Evolutionary conservation across 2,888 invertebrate genomes (phyloP).

Genomic region (Adelognathus sp.): DNA sequence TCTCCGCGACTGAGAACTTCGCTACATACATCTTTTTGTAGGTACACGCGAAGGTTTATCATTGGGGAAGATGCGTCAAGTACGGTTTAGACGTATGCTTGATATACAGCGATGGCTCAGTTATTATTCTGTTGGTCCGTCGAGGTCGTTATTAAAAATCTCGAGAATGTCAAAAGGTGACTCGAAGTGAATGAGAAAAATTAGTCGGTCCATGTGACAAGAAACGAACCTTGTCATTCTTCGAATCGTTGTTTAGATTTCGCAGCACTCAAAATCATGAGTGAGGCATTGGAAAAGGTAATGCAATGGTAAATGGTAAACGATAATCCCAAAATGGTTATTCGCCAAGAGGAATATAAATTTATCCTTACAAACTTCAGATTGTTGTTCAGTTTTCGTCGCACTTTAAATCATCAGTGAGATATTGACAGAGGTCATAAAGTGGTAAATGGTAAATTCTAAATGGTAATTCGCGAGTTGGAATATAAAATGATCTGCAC

Average conservation of each 20-base stretch:
- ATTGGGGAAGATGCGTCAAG: neutral
- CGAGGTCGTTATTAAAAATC: neutral
- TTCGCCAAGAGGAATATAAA: neutral
- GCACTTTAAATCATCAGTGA: no score
- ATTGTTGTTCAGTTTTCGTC: no score
- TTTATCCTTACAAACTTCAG: neutral
- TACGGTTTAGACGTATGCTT: no score
- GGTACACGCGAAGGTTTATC: neutral
- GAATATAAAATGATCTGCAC: no score
- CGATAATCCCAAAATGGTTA: neutral
- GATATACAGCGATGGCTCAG: neutral
- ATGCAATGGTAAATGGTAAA: neutral
- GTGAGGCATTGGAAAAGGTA: neutral
- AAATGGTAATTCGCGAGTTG: no score
- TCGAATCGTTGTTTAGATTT: neutral
- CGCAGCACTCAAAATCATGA: neutral
- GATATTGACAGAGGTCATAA: no score
- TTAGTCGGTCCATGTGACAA: neutral
- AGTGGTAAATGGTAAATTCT: no score
- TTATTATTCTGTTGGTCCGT: neutral
- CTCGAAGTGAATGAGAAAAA: neutral
- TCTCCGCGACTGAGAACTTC: neutral
- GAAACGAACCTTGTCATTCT: neutral
- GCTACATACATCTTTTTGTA: neutral
- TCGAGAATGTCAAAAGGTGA: neutral